These are phyloP conservation scores for Danaus chrysippus DNA, from an alignment of 2,888 invertebrate species.

Conservation along the genomic window DNA sequence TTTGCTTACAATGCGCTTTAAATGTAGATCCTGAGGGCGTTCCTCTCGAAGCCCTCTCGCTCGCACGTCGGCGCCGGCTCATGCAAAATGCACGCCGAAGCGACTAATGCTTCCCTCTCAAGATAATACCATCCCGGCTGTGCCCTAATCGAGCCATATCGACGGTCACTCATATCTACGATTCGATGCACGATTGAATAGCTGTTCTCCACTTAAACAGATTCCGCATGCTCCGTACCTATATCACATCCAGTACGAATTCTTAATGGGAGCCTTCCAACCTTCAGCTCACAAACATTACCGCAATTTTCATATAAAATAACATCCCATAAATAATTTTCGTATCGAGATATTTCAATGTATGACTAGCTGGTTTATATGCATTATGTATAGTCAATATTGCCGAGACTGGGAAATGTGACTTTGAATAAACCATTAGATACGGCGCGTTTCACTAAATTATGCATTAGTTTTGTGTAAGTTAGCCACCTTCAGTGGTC, in stretches of 20 bases:
- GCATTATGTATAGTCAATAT: conserved; percentile 68
- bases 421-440: conserved; percentile 71
- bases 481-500: conserved; percentile 65
- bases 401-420: conserved; percentile 66
- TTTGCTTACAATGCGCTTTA: conserved; percentile 79
- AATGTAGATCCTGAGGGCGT: conserved; percentile 71
- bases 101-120: conserved; percentile 62
- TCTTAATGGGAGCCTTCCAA: not conserved
- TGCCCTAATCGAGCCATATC: conserved; percentile 43
- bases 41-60: conserved; percentile 50
- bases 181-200: conserved; percentile 20
- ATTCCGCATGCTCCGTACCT: not conserved
- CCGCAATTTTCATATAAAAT: conserved; percentile 2
- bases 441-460: conserved; percentile 68
- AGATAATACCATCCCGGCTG: conserved; percentile 57
- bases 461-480: conserved; percentile 76
- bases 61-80: conserved; percentile 51
- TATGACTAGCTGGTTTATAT: conserved; percentile 44
- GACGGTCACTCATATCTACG: conserved; percentile 43
- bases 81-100: conserved; percentile 71
- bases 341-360: conserved; percentile 23
- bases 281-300: not conserved
- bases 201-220: conserved; percentile 4
- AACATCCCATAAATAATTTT: conserved; percentile 13
- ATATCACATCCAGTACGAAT: not conserved